These are phyloP conservation scores for Lochmaea capreae DNA, from an alignment of 2,888 invertebrate species.

Conservation along the genomic window DNA sequence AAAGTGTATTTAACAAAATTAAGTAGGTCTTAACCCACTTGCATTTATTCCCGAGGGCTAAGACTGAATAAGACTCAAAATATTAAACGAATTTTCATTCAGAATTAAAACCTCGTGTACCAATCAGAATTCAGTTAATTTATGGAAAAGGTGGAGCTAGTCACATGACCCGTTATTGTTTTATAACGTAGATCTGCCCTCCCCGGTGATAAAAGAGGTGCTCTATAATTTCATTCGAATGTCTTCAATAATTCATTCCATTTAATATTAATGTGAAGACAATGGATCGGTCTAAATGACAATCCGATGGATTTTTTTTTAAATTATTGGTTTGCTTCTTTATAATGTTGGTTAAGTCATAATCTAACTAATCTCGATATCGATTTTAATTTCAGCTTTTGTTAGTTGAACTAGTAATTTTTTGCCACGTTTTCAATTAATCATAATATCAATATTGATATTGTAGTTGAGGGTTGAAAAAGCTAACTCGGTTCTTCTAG, in stretches of 20 bases:
- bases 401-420: conserved; percentile 22
- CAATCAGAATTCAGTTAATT: conserved; percentile 43
- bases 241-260: conserved; percentile 45
- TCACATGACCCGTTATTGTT: conserved; percentile 39
- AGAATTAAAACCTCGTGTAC: conserved; percentile 48
- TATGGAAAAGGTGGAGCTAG: conserved; percentile 40
- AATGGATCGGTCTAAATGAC: conserved; percentile 40
- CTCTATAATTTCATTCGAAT: conserved; percentile 47
- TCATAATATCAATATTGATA: too few species aligned
- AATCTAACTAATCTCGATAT: conserved; percentile 12
- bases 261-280: conserved; percentile 43
- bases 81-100: conserved; percentile 23
- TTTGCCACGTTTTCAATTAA: neutral
- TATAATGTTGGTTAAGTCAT: conserved; percentile 26
- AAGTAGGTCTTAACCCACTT: conserved; percentile 24
- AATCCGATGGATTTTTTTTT: conserved; percentile 41
- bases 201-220: conserved; percentile 43
- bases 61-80: conserved; percentile 34
- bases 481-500: too few species aligned
- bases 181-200: conserved; percentile 29
- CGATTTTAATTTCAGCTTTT: conserved; percentile 27
- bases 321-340: conserved; percentile 39
- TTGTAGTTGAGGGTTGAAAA: too few species aligned
- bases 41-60: neutral
- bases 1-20: conserved; percentile 16